phyloP scores from a whole-genome alignment of 37 sponge, comb jelly and placozoan genomes.

The Theonella swinhoei region DNA sequence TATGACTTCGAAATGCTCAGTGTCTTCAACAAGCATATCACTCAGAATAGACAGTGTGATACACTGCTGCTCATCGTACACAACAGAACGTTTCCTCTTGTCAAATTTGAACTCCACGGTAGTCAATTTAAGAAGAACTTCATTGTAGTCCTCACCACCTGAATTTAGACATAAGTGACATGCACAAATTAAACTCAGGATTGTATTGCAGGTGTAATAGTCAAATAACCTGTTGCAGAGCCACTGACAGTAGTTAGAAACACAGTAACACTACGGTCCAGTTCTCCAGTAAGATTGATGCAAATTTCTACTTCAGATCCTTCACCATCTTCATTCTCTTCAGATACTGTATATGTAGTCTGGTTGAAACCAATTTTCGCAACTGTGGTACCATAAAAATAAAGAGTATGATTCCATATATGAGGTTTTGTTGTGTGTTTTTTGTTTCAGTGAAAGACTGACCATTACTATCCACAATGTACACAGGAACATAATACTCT shows the following conservation, averaged over 20 bases:
- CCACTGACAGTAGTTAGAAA: not conserved
- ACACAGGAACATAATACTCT: not conserved
- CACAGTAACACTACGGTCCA: not conserved
- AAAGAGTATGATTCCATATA: not conserved
- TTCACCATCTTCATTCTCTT: not conserved
- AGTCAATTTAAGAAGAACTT: not conserved
- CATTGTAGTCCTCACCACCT: slow-evolving; percentile 6
- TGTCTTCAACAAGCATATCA: not conserved
- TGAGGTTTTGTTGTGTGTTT: too few species aligned
- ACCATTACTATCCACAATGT: not conserved
- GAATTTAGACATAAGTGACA: not conserved
- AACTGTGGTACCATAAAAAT: not conserved
- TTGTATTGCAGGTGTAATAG: too few species aligned
- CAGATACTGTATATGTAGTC: not conserved
- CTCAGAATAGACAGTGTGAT: not conserved
- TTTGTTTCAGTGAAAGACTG: not conserved
- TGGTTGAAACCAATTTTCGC: not conserved
- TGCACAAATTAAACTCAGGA: not conserved
- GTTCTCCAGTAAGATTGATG: not conserved
- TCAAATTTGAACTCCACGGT: not conserved
- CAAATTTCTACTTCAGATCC: not conserved
- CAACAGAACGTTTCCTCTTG: not conserved
- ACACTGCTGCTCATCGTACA: not conserved
- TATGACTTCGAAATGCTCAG: not conserved
- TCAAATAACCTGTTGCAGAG: slow-evolving; percentile 2